Conservation (phyloP, 2,797 vertebrate species). For the Kryptolebias ocellatus region DNA sequence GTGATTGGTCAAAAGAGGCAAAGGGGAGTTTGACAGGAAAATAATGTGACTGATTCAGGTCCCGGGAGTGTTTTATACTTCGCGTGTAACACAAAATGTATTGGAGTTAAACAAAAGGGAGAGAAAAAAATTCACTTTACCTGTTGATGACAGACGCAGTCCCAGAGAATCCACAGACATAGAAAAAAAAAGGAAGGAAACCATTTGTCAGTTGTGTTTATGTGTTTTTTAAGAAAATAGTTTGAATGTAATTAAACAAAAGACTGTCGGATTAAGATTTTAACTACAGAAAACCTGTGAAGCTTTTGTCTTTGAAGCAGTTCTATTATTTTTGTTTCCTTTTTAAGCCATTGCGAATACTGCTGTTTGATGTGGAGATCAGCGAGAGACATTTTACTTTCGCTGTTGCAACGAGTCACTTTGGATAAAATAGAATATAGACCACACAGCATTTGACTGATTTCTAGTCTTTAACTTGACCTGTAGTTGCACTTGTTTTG, state of each 20-base stretch:
- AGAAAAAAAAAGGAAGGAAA: conserved; percentile 39
- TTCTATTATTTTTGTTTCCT: conserved; percentile 44
- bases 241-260: conserved; percentile 38
- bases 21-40: conserved; percentile 67
- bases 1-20: conserved; percentile 71
- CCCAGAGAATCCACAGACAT: conserved; percentile 60
- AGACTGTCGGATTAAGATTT: conserved; percentile 48
- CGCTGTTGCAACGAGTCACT: conserved; percentile 29
- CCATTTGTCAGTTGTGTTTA: conserved; percentile 47
- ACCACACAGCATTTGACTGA: conserved; percentile 23
- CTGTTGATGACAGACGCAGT: conserved; percentile 63
- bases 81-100: conserved; percentile 40
- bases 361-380: conserved; percentile 41
- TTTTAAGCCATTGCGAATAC: conserved; percentile 24
- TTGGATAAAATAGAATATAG: conserved; percentile 22
- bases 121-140: conserved; percentile 62
- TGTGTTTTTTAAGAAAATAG: conserved; percentile 30
- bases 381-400: conserved; percentile 25
- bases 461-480: conserved; percentile 15
- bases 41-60: conserved; percentile 56
- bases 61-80: conserved; percentile 47
- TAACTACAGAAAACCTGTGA: conserved; percentile 50
- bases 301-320: conserved; percentile 46
- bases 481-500: conserved; percentile 21
- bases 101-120: conserved; percentile 13